Base-by-base conservation (phyloP, 2,797 vertebrate species). In the Chelon labrosus region DNA sequence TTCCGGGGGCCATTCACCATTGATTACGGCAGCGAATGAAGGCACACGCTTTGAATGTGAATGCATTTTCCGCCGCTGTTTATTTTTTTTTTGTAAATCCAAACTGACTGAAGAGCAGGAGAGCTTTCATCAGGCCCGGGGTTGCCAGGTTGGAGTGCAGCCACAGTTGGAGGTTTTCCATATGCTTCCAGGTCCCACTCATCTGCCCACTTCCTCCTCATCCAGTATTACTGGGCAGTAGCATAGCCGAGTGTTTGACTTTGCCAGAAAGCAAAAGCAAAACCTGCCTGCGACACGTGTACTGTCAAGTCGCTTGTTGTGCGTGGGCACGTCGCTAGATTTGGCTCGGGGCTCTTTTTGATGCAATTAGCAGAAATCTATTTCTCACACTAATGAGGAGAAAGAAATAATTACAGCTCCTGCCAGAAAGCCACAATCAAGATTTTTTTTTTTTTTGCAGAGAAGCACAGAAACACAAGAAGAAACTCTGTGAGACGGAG, bases 301-400 rank as follows among this genome's bases (percentile, higher is more conserved):
- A 77, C 76, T 82, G 77, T 84, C 65, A 22, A 60, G 52, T 44
- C 20, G 73, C 51, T 64, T 77, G 74, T 60, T 57, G 57, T 22
- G 72, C 31, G 84, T 83, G 70, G 82, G 85, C 72, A 79, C 70
- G 70, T 59, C 61, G 62, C 65, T 44, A 73, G 76, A 82, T 85
- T 63, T 85, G 67, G 78, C 83, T 77, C 1, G 0, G 58, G 67
- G 80, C 59, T 11, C 37, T 77, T 89, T 85, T 86, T 85, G 70
- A 89, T 83, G 82, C 83, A 88, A 86, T 90, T 88, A 86, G 74
- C 69, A 77, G 79, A 82, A 80, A 85, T 82, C 25, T 44, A 73
- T 70, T 83, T 83, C 64, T 81, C 75, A 69, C 74, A 58, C 54
- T 64, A 75, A 84, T 42, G 64, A 52, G 59, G 54, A 65, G 64